Percentiles rank a stretch among this genome's conserved stretches.
phyloP scores from a whole-genome alignment of 2,888 invertebrate genomes.

The Trichacis sp. region DNA sequence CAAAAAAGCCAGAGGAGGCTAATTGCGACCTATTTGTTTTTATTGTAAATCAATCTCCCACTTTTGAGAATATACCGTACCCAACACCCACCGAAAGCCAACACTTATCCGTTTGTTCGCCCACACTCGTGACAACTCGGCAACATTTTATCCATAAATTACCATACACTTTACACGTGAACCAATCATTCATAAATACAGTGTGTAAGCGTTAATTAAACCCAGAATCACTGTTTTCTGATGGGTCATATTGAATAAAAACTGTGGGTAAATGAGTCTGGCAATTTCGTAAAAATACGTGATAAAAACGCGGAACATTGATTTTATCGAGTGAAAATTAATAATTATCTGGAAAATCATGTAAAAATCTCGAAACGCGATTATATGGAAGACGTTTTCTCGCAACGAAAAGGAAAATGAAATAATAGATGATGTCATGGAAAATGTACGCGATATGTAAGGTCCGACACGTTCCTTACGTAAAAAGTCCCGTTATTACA shows the following conservation, averaged over 20 bases:
- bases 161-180: conserved; percentile 30
- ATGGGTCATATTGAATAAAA: no score
- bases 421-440: no score
- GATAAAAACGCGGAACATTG: no score
- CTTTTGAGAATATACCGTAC: conserved; percentile 34
- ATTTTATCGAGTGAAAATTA: no score
- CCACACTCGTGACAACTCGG: conserved; percentile 36
- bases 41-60: conserved; percentile 28
- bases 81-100: conserved; percentile 46
- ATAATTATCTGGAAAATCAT: no score
- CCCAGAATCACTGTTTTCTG: neutral
- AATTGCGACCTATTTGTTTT: conserved; percentile 4
- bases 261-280: no score
- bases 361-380: no score
- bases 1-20: neutral
- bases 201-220: conserved; percentile 1
- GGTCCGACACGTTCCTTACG: no score
- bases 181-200: conserved; percentile 26
- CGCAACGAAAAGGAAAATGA: no score
- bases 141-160: conserved; percentile 32
- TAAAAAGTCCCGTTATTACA: conserved; percentile 1
- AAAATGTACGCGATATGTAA: no score
- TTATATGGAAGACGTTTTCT: no score
- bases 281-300: no score
- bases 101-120: conserved; percentile 13